phyloP scores from a whole-genome alignment of 2,797 vertebrate genomes.

The Alcedo atthis region DNA sequence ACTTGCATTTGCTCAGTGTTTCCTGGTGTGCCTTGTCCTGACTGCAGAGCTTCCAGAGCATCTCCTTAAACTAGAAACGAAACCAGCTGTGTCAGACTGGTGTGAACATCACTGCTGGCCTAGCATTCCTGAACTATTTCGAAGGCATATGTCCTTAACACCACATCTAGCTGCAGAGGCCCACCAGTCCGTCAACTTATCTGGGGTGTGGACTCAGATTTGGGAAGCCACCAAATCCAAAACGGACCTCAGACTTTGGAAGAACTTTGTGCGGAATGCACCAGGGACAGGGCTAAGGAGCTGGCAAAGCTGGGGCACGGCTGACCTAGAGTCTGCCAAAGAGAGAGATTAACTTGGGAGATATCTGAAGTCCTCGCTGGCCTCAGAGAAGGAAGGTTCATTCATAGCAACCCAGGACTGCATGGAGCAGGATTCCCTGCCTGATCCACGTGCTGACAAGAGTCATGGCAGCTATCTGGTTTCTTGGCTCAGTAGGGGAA shows the following conservation, averaged over 20 bases:
- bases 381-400: not conserved
- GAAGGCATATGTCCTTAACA: not conserved
- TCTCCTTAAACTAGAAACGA: not conserved
- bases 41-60: not conserved
- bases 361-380: not conserved
- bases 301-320: not conserved
- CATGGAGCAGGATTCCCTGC: not conserved
- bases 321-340: not conserved
- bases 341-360: not conserved
- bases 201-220: not conserved
- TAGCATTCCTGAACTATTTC: not conserved
- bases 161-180: not conserved
- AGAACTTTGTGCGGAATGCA: fast-evolving
- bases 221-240: not conserved
- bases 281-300: not conserved
- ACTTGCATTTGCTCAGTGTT: not conserved
- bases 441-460: constrained; percentile 55
- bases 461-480: constrained; percentile 36
- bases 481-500: constrained; percentile 17
- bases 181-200: not conserved
- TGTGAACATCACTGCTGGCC: not conserved
- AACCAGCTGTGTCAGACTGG: not conserved
- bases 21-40: not conserved
- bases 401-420: not conserved
- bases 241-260: not conserved